Evolutionary conservation across 2,888 invertebrate genomes (phyloP).

Genomic region (Ormyrus thymus): DNA sequence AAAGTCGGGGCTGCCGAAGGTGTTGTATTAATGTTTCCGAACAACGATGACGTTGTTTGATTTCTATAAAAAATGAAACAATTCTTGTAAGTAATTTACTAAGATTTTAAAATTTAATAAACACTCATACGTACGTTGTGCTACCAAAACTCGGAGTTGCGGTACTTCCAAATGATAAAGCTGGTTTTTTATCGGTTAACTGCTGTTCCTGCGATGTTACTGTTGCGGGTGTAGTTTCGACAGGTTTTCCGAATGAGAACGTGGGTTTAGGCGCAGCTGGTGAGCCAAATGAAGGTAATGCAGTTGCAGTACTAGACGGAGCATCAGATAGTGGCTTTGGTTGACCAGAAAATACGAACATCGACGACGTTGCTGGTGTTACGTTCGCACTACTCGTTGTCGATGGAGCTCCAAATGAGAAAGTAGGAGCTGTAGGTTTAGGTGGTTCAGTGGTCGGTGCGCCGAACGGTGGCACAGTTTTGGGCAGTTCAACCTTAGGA

Average conservation of each 20-base stretch:
- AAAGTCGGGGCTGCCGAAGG: constrained; percentile 21
- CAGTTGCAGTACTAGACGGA: neutral
- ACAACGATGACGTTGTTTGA: constrained; percentile 43
- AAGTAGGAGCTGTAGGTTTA: constrained; percentile 48
- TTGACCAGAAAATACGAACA: constrained; percentile 39
- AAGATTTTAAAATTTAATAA: too few relatives aligned
- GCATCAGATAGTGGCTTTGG: neutral
- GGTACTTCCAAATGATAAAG: constrained; percentile 49
- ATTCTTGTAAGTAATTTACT: too few relatives aligned
- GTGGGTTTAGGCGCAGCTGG: constrained; percentile 32
- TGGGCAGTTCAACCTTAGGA: neutral
- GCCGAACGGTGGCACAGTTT: constrained; percentile 38
- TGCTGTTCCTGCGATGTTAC: neutral
- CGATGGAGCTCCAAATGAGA: constrained; percentile 38
- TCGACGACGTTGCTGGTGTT: neutral
- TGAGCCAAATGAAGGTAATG: constrained; percentile 52
- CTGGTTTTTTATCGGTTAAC: constrained; percentile 36
- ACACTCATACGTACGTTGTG: constrained; percentile 30
- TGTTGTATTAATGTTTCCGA: constrained; percentile 33
- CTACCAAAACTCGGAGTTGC: constrained; percentile 34
- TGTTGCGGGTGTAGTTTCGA: constrained; percentile 6
- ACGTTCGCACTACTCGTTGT: constrained; percentile 34
- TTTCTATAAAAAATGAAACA: constrained; percentile 34
- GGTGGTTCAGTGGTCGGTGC: constrained; percentile 41
- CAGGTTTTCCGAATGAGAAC: constrained; percentile 40